A percentile compares a stretch with the other conserved stretches of the same genome.
Evolutionary conservation across 1,140 invertebrate species (phyloP).

Genomic region (Drosophila ananassae): DNA sequence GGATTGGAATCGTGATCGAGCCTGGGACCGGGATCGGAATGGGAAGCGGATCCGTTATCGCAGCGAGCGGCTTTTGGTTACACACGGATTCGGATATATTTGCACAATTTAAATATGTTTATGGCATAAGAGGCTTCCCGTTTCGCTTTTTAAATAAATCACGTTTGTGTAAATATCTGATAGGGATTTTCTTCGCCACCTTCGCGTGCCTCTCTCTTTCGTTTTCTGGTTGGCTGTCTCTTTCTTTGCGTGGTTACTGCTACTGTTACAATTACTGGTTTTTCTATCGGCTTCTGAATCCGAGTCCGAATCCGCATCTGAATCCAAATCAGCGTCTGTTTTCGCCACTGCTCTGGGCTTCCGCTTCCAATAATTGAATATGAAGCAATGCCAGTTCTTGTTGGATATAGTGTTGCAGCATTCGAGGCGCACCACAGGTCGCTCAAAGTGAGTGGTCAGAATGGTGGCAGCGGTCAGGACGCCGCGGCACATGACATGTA

Average conservation of each 20-base stretch:
- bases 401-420: constrained; percentile 74
- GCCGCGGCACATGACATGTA: constrained; percentile 69
- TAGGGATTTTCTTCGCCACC: constrained; percentile 18
- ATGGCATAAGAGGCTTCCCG: constrained; percentile 42
- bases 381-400: constrained; percentile 74
- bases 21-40: constrained; percentile 5
- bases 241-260: constrained; percentile 5
- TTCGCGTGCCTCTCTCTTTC: background rate
- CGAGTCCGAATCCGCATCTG: too few species aligned
- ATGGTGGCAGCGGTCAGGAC: constrained; percentile 32
- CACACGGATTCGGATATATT: constrained; percentile 56
- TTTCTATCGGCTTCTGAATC: background rate
- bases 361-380: constrained; percentile 76
- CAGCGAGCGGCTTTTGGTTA: constrained; percentile 33
- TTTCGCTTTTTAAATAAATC: constrained; percentile 66
- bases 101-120: constrained; percentile 81
- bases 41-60: constrained; percentile 26
- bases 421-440: constrained; percentile 62
- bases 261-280: constrained; percentile 1
- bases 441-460: background rate
- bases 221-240: background rate
- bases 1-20: constrained; percentile 31
- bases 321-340: too few species aligned
- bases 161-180: constrained; percentile 69
- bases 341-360: constrained; percentile 29